A percentile compares a stretch with the other conserved stretches of the same genome.
Conservation (phyloP, 2,113 vertebrate species). For the Hylia prasina region DNA sequence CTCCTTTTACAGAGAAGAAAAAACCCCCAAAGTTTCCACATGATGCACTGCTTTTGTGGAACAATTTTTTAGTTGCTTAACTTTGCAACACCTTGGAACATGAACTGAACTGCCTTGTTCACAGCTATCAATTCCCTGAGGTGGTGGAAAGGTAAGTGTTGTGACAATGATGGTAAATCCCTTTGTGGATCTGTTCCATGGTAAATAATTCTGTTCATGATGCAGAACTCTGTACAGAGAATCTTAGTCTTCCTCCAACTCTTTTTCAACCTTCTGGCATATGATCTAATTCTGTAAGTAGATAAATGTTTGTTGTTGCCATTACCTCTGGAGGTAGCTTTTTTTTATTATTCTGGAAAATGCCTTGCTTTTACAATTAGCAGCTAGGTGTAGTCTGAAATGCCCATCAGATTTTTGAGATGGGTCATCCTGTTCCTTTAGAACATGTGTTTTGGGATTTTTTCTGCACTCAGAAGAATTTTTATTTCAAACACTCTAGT, state of each 20-base stretch:
- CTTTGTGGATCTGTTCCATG: background rate
- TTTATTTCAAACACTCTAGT: background rate
- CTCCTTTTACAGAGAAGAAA: background rate
- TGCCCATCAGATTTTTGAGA: background rate
- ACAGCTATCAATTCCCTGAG: background rate
- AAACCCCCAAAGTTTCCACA: background rate
- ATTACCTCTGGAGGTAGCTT: background rate
- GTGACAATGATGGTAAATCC: background rate
- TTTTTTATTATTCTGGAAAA: background rate
- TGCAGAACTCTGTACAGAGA: background rate
- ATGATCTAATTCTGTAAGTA: background rate
- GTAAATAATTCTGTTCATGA: background rate
- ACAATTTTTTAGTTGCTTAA: background rate
- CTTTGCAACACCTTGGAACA: background rate
- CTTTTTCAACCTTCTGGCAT: background rate
- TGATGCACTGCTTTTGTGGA: background rate
- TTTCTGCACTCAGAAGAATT: background rate
- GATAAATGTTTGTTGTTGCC: background rate
- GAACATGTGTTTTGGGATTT: background rate
- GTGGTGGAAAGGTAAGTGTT: background rate
- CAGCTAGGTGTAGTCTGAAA: background rate
- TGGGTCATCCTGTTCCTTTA: background rate
- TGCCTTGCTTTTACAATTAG: background rate
- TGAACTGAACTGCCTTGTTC: background rate
- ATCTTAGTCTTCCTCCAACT: background rate